Base-by-base conservation (phyloP, 2,797 vertebrate genomes). In the Danio choprae region DNA sequence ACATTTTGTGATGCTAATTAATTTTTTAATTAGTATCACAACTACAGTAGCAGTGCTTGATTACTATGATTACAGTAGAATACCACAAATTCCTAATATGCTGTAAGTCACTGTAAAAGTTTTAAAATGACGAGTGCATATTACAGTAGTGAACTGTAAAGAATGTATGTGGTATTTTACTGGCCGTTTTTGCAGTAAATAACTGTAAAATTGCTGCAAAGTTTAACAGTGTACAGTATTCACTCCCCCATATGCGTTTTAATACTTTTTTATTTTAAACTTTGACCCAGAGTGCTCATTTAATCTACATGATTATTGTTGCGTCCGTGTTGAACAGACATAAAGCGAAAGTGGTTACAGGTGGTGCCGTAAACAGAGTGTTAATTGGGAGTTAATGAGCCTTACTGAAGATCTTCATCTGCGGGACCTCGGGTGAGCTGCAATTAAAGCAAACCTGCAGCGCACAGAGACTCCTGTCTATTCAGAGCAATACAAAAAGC, bases 351-450 rank as follows among this genome's bases (percentile, higher is more conserved):
- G 46, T 53, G 15, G 69, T 82, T 56, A 77, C 80, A 82, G 79
- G 84, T 86, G 82, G 68, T 51, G 79, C 68, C 16, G 58, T 81
- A 81, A 79, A 79, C 83, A 70, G 20, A 68, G 29, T 59, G 81
- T 74, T 85, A 83, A 85, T 74, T 77, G 80, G 60, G 55, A 82
- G 72, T 58, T 86, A 86, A 86, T 83, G 83, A 85, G 79, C 72
- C 79, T 44, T 74, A 81, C n/a, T 74, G 50, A 77, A 70, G 63
- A 70, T 85, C 77, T 80, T 83, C 79, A 85, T 74, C 73, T 71
- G 64, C 6, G 38, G 63, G 65, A 68, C 63, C 55, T 53, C 48
- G 40, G 74, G 80, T 76, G 73, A 84, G 77, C 18, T 41, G 63
- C 81, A 82, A 75, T 81, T 83, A 81, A 80, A 85, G 69, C 70